Conservation (phyloP, 1,140 invertebrate genomes). For the Mactra quadrangularis region DNA sequence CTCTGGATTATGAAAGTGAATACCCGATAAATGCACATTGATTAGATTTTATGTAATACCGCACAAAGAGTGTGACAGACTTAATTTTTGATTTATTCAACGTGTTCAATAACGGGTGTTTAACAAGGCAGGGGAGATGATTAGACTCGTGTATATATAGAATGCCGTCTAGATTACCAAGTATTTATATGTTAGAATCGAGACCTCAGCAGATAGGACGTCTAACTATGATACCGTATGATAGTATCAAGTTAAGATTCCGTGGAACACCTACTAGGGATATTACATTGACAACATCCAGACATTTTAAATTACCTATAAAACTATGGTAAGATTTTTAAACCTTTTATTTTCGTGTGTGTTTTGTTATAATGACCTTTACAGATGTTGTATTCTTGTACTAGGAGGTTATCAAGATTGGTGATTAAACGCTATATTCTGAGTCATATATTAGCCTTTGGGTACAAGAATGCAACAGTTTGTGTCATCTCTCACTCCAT, state of each 20-base stretch:
- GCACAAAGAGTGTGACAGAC: no score
- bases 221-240: slow-evolving; percentile 67
- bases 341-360: not conserved
- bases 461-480: no score
- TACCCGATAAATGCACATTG: no score
- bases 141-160: not conserved
- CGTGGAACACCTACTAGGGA: slow-evolving; percentile 64
- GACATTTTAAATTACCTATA: slow-evolving; percentile 29
- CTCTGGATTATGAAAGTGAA: no score
- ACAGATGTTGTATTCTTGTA: not conserved
- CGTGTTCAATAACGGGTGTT: no score
- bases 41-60: no score
- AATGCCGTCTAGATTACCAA: slow-evolving; percentile 53
- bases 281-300: not conserved
- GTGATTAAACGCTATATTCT: no score
- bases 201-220: slow-evolving; percentile 9
- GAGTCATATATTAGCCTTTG: no score
- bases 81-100: no score
- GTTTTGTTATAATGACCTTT: not conserved
- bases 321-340: slow-evolving; percentile 41
- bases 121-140: not conserved
- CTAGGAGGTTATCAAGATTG: no score
- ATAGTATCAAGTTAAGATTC: slow-evolving; percentile 67
- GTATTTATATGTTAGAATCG: slow-evolving; percentile 37
- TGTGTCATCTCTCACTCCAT: no score